Percentiles rank a stretch among this genome's conserved stretches.
These are phyloP conservation scores for Spilosoma lubricipeda DNA, from an alignment of 2,888 invertebrate species.

Conservation along the genomic window DNA sequence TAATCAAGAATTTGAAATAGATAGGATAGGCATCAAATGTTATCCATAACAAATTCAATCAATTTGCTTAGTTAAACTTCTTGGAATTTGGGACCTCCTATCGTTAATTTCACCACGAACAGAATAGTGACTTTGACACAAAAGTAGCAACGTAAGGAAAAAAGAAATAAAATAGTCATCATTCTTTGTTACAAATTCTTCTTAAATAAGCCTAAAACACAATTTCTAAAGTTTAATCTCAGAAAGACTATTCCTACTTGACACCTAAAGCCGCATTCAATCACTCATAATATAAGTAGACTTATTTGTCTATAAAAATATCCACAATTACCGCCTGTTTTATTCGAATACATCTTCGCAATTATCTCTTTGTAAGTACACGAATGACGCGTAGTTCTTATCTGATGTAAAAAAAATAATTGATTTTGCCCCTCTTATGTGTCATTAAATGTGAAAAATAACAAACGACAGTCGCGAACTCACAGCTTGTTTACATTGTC, in stretches of 20 bases:
- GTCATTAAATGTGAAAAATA: conserved; percentile 16
- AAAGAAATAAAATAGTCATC: neutral
- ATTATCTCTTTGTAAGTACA: neutral
- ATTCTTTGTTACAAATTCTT: neutral
- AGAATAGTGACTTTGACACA: too few relatives aligned
- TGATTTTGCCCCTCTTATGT: conserved; percentile 16
- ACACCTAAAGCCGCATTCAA: neutral
- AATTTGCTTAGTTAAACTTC: too few relatives aligned
- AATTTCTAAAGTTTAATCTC: neutral
- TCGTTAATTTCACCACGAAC: too few relatives aligned
- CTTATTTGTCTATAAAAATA: neutral
- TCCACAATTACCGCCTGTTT: neutral
- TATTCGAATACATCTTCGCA: neutral
- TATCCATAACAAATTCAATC: too few relatives aligned
- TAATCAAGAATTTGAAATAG: too few relatives aligned
- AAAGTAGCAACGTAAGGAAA: too few relatives aligned
- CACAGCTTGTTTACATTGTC: neutral
- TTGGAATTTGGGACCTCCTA: too few relatives aligned
- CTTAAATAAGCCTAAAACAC: neutral
- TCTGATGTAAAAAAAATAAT: conserved; percentile 21
- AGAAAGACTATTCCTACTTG: neutral
- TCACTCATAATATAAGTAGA: neutral
- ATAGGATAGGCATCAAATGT: too few relatives aligned
- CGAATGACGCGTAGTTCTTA: conserved; percentile 1
- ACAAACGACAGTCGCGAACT: conserved; percentile 12